Evolutionary conservation across 2,888 invertebrate species (phyloP), one percentile per base, ranked within the genome.

Genomic region (Prosopocoilus inquinatus): DNA sequence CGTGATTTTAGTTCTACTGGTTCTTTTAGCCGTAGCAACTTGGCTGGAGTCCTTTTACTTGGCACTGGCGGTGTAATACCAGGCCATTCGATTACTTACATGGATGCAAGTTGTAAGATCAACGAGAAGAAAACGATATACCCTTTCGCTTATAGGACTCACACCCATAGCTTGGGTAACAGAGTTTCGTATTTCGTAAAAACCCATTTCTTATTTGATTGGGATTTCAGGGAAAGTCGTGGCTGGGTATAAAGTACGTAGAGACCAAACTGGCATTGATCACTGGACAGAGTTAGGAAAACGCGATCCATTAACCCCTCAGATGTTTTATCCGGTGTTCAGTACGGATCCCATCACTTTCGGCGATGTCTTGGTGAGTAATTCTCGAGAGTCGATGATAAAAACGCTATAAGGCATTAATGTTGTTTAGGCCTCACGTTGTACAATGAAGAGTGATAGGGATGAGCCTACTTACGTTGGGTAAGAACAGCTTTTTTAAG

Each of bases 111-210:
- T 0, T 99, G 98, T 77, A 80, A 80, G 53, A 84, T 95, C 45
- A 79, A 78, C 2, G 92, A 94, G 71, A 81, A 90, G 51, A 92
- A 94, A 74, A 84, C 84, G 3, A 85, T 99, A 47, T 87, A 96
- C 80, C 99, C 98, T 0, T 94, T 99, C 78, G 96, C 96, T 0
- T 98, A 91, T 79, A 84, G 98, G 60, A 91, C 91, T 0, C 98
- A 99, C 72, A 96, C 98, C 0, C 98, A 99, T 70, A 82, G 86
- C 16, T 82, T 96, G 52, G 94, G 94, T 80, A 76, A 72, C 7
- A 7, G 20, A 3, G 20, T 28, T 28, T 28, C 3, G 7, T 3
- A 28, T 7, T 28, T 5, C 5, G 7, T 28, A 5, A 28, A 5
- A 28, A 7, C 20, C 20, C 5, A 28, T 7, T 28, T 28, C 7